Evolutionary conservation across 1,140 invertebrate genomes (phyloP).

Genomic region (Centruroides vittatus): DNA sequence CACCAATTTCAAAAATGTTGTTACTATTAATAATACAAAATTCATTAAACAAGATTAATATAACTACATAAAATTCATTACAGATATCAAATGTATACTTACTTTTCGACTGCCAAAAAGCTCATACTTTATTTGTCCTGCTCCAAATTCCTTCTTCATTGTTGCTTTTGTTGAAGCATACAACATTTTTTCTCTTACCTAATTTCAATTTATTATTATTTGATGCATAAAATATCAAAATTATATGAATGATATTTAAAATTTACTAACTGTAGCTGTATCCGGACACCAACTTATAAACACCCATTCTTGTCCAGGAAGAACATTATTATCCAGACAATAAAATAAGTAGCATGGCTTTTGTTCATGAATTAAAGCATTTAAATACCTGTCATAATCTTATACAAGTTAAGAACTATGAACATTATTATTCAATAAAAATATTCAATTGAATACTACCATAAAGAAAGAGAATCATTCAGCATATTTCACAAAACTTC

Average conservation of each 20-base stretch:
- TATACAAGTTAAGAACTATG: neutral
- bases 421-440: neutral
- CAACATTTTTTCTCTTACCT: constrained; percentile 87
- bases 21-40: no score
- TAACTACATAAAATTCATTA: no score
- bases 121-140: constrained; percentile 64
- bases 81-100: no score
- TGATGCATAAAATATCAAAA: constrained; percentile 18
- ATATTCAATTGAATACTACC: no score
- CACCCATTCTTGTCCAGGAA: constrained; percentile 77
- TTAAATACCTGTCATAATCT: constrained; percentile 54
- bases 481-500: no score
- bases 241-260: neutral
- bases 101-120: constrained; percentile 53
- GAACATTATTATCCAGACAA: constrained; percentile 62
- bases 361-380: constrained; percentile 60
- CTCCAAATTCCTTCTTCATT: constrained; percentile 90
- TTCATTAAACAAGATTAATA: no score
- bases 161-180: constrained; percentile 98
- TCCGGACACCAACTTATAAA: constrained; percentile 92
- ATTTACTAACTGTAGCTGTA: constrained; percentile 44
- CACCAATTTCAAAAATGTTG: no score
- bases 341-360: constrained; percentile 89
- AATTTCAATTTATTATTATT: neutral
- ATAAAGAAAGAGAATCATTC: no score